A percentile compares a stretch with the other conserved stretches of the same genome.
phyloP scores from a whole-genome alignment of 2,888 invertebrate species.

The Kryphioiulus occultus region DNA sequence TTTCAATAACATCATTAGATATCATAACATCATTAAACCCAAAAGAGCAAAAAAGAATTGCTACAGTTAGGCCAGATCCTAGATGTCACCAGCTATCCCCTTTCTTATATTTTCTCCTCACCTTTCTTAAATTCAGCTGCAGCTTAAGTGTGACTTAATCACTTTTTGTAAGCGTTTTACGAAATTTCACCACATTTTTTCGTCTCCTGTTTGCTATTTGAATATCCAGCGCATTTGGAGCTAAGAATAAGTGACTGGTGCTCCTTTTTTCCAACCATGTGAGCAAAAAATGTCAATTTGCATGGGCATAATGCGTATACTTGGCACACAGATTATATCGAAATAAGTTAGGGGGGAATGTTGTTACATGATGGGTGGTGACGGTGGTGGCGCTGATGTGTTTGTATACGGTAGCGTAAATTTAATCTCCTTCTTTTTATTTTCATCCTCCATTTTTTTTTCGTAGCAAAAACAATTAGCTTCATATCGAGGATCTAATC shows the following conservation, averaged over 20 bases:
- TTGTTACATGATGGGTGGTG: constrained; percentile 15
- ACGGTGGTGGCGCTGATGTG: not conserved
- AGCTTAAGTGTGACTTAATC: not conserved
- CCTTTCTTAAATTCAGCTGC: not conserved
- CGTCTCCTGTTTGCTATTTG: not conserved
- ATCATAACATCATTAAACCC: no score
- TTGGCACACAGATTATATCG: not conserved
- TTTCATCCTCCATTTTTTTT: not conserved
- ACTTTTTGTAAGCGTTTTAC: not conserved
- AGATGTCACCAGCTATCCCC: not conserved
- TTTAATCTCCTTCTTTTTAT: not conserved
- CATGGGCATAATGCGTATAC: not conserved
- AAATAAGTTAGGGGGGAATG: not conserved
- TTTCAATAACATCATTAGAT: no score
- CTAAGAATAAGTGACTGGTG: not conserved
- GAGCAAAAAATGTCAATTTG: not conserved
- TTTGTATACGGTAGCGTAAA: constrained; percentile 2
- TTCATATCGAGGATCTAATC: not conserved
- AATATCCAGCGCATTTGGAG: not conserved
- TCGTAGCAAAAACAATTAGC: constrained; percentile 19
- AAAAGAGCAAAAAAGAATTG: no score
- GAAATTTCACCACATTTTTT: not conserved
- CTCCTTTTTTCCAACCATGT: not conserved
- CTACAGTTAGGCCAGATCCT: no score
- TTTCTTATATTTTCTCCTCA: no score